Conservation (phyloP, 2,888 invertebrate genomes). For the Agrotis clavis region DNA sequence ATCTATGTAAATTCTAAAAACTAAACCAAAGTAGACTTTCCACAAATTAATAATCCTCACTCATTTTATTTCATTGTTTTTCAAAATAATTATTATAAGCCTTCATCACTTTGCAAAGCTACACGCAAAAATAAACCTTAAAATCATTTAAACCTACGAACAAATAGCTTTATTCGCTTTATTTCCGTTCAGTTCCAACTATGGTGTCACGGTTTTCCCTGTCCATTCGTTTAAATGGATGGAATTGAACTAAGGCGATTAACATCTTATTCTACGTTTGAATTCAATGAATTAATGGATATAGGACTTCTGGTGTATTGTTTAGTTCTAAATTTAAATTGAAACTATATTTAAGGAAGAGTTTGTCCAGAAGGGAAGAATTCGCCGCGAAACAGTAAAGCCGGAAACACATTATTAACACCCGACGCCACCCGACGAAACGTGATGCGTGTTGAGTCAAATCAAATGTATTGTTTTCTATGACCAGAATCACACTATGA, state of each 20-base stretch:
- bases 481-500: too few relatives aligned
- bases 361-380: too few relatives aligned
- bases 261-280: conserved; percentile 57
- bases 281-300: conserved; percentile 49
- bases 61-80: neutral
- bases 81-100: conserved; percentile 22
- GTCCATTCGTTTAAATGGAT: conserved; percentile 42
- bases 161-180: conserved; percentile 43
- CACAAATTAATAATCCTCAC: neutral
- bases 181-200: conserved; percentile 24
- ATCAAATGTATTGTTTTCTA: too few relatives aligned
- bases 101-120: conserved; percentile 31
- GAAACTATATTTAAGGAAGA: neutral
- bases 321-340: conserved; percentile 54
- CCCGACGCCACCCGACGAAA: too few relatives aligned
- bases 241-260: conserved; percentile 56
- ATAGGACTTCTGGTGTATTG: conserved; percentile 28
- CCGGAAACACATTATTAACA: too few relatives aligned
- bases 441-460: too few relatives aligned
- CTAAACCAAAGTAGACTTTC: too few relatives aligned
- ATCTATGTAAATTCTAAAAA: too few relatives aligned
- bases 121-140: conserved; percentile 19
- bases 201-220: conserved; percentile 25
- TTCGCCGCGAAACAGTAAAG: too few relatives aligned
- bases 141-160: conserved; percentile 39